Conservation (phyloP, 1,140 invertebrate genomes). For the Mycetomoellerius zeteki region DNA sequence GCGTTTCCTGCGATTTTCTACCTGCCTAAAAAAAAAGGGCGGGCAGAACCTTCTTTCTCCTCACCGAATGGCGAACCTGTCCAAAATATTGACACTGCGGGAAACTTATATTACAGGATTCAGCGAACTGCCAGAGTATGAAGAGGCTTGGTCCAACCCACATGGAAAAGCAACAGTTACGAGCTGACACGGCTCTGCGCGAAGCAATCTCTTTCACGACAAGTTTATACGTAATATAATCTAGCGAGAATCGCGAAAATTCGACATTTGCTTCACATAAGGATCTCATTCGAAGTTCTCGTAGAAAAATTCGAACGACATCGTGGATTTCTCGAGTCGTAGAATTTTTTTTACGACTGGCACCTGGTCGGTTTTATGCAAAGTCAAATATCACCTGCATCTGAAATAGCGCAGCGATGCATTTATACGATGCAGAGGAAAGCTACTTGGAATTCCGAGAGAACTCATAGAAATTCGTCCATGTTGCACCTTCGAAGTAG, state of each 20-base stretch:
- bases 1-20: slow-evolving; percentile 72
- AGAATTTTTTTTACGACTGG: slow-evolving; percentile 14
- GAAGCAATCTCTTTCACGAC: slow-evolving; percentile 16
- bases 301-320: slow-evolving; percentile 20
- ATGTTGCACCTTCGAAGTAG: slow-evolving; percentile 7
- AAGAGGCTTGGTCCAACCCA: neutral
- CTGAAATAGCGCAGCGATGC: slow-evolving; percentile 48
- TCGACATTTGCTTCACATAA: neutral
- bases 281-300: neutral
- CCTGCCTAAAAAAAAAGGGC: slow-evolving; percentile 73
- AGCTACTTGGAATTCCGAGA: slow-evolving; percentile 33
- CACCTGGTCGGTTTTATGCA: slow-evolving; percentile 39
- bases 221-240: slow-evolving; percentile 22
- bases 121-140: slow-evolving; percentile 66
- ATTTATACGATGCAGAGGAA: slow-evolving; percentile 30
- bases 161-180: slow-evolving; percentile 78
- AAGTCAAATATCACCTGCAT: slow-evolving; percentile 51
- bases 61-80: slow-evolving; percentile 68
- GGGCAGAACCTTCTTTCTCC: slow-evolving; percentile 70
- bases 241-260: slow-evolving; percentile 18
- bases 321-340: slow-evolving; percentile 32
- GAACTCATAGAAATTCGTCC: slow-evolving; percentile 55
- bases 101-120: neutral
- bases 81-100: slow-evolving; percentile 82
- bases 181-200: slow-evolving; percentile 32